Evolutionary conservation across 2,113 vertebrate species (phyloP), one percentile per base, ranked within the genome.

Genomic region (Rattus rattus): DNA sequence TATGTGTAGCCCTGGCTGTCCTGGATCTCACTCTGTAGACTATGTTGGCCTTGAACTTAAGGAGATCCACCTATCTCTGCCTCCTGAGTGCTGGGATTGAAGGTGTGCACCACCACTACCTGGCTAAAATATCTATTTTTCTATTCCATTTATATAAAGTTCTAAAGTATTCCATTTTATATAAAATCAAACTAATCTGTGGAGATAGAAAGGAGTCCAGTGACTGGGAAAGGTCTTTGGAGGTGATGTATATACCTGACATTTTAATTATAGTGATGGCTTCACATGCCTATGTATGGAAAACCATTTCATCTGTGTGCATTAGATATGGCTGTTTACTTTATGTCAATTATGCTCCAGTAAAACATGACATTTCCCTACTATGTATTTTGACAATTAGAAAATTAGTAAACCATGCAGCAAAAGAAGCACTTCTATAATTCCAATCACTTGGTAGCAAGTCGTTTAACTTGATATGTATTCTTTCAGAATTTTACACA

Each of bases 141-240:
- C 14, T 11, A 33, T 91, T 79, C 9, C 26, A 72, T 39, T 86
- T 90, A 92, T 43, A 26, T 22, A 95, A 83, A 91, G 56, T 84
- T 90, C 49, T 90, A 92, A 39, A n/a, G n/a, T n/a, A n/a, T n/a
- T n/a, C n/a, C n/a, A n/a, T n/a, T n/a, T n/a, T n/a, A n/a, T n/a
- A n/a, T n/a, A 90, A 96, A 94, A 94, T 75, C 49, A 90, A 92
- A 89, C 7, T 85, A 84, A 72, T 79, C 63, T 86, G 11, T 81
- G 89, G 59, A 63, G 90, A 94, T 72, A 92, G 56, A 80, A 72
- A 86, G 65, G 87, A 87, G 30, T 36, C 30, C 43, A 94, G 16
- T 36, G 70, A 11, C 39, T 91, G 43, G 19, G 17, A 52, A 33
- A 83, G 61, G 26, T 95, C 49, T 73, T 73, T 72, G 54, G 26